Base-by-base conservation (phyloP, 2,113 vertebrate genomes). In the Semnornis frantzii region DNA sequence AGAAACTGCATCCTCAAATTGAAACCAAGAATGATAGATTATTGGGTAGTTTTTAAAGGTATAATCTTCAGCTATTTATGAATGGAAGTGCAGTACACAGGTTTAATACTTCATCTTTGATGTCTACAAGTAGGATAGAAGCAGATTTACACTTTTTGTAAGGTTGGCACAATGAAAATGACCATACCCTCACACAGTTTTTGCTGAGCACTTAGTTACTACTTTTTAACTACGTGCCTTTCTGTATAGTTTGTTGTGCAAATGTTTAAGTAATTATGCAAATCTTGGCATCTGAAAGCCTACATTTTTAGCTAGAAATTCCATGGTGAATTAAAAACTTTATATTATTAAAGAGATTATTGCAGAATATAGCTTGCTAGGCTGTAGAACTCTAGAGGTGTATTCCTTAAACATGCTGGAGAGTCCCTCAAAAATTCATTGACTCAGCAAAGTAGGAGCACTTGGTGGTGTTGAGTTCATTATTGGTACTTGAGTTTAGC, bases 181-280 rank as follows among this genome's bases (percentile, higher is more conserved):
- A 72, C 2, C 1, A 15, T 3, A 1, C 34, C 14, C 16, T 87
- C 46, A 66, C 3, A 9, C 8, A 55, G 5, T 66, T 57, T 55
- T 66, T 10, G 6, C 8, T 76, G 30, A 70, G 2, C 7, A 59
- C 10, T 60, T 44, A 17, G 5, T 65, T 37, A 37, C 37, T 46
- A 1, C 0, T 57, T 85, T 72, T 24, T 76, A 72, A 65, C 17
- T 10, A 39, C 1, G 0, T 46, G 7, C 1, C 21, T 52, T 23
- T 52, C 9, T 13, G 23, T 80, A 6, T 34, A n/a, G 16, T 62
- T 85, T 39, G 11, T 33, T 82, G 17, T 44, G 39, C 6, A 18
- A 3, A 4, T 2, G 64, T 89, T 23, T 39, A 46, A 79, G 8
- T 37, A 48, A 68, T 46, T 79, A 0, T 57, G 23, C 42, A 64